Evolutionary conservation across 1,140 invertebrate genomes (phyloP).

Genomic region (Probaryconus sp.): DNA sequence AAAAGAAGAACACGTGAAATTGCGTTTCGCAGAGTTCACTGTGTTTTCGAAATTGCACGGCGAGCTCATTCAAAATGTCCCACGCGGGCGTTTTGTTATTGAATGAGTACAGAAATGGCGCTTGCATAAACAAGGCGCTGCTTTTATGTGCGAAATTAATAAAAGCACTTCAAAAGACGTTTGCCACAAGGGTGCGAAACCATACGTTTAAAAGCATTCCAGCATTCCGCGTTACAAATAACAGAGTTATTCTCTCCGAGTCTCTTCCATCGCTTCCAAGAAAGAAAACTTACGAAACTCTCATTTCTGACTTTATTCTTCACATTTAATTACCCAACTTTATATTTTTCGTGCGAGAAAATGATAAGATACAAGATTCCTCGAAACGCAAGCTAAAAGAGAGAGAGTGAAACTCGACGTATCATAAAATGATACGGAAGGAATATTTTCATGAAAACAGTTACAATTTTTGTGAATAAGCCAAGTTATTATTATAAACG

Average conservation of each 20-base stretch:
- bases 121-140: background rate
- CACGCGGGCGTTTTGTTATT: background rate
- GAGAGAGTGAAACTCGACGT: slow-evolving; percentile 10
- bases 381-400: too few species aligned
- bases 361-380: slow-evolving; percentile 50
- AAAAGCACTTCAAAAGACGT: slow-evolving; percentile 6
- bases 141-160: slow-evolving; percentile 18
- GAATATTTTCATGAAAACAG: too few species aligned
- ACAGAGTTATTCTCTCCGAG: background rate
- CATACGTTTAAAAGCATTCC: slow-evolving; percentile 18
- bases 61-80: background rate
- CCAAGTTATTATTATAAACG: too few species aligned
- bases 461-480: too few species aligned
- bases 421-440: too few species aligned
- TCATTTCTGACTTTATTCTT: slow-evolving; percentile 18
- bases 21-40: too few species aligned
- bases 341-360: slow-evolving; percentile 41
- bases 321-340: slow-evolving; percentile 48
- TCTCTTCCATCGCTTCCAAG: too few species aligned
- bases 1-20: too few species aligned
- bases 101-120: background rate
- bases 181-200: background rate
- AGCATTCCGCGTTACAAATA: background rate
- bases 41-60: too few species aligned
- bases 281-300: slow-evolving; percentile 30